Evolutionary conservation across 2,888 invertebrate genomes (phyloP), one percentile per base, ranked within the genome.

Genomic region (Drosophila multiciliata): DNA sequence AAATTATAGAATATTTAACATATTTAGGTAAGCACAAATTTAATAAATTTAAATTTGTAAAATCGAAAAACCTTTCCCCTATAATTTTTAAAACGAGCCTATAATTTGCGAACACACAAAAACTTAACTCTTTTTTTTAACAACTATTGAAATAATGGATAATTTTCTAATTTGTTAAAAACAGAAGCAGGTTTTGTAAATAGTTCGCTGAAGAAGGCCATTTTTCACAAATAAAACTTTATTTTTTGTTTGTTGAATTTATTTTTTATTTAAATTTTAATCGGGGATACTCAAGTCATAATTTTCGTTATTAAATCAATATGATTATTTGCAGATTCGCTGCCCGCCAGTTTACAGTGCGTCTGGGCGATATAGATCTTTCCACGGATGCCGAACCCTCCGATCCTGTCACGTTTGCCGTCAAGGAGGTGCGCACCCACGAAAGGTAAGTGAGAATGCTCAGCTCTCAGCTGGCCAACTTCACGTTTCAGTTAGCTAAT

Each of bases 311-410:
- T 45, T 1, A 23, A 23, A 45, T 1, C 15, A 23, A 23, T 23
- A 23, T 23, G 3, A 8, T 23, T 45, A 8, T 2, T 32, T 40
- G 91, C 93, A 98, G 98, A 59, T 98, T 98, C 93, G 96, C 96
- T 32, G 96, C 98, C 0, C 95, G 97, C 1, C 98, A 98, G 93
- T 97, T 98, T 93, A 97, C 97, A 2, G 98, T 98, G 0, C 95
- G 98, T 1, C 93, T 98, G 3, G 98, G 98, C 0, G 98, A 98
- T 92, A 96, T 98, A 73, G 98, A 98, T 93, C 93, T 98, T 38
- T 96, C 96, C 58, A 94, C 96, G 3, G 96, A 97, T 61, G 97
- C 97, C 83, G 98, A 98, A 91, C 97, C 97, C 0, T 97, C 97
- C 0, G 95, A 96, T 0, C 97, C 97, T 0, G 96, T 96, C 60